Base-by-base conservation (phyloP, 1,140 invertebrate genomes). In the Prorops nasuta region DNA sequence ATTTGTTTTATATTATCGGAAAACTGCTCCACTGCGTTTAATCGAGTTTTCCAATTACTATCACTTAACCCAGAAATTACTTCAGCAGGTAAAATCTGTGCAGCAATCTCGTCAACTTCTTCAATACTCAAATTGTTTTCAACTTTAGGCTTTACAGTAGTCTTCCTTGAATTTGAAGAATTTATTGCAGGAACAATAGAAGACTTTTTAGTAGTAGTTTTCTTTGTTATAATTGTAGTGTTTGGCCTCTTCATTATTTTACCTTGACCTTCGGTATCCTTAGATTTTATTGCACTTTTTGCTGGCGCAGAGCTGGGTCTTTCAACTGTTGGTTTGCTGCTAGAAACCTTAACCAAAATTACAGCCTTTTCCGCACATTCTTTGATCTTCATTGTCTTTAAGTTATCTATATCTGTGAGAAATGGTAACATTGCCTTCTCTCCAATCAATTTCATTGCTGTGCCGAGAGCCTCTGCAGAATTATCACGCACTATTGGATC, bases 351-450 rank as follows among this genome's bases (percentile, higher is more conserved):
- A 1, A 89, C 84, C 44, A 83, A 74, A 49, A 97, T 88, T 9
- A 94, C 91, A 15, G 92, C 93, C 74, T 96, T 97, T 19, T 97
- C 92, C 61, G 87, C 87, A 65, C 84, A 91, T 72, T 98, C 96
- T 74, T 96, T 94, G 14, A 98, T 94, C 81, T 98, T 98, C 17
- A 86, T 82, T 84, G 97, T 89, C 78, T 98, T 99, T 3, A 97
- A 72, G 32, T 87, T 85, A 69, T 93, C 95, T 2, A 98, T 74
- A 71, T 98, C 95, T 3, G 83, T 81, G 14, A 98, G 79, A 64
- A 96, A 92, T 0, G 92, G 88, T 32, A 81, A 81, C 38, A 98
- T 87, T 12, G 86, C 82, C 75, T 96, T 96, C 66, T 98, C 96
- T 15, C 94, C 90, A 9, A 97, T 87, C 2, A 96, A 81, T 77